Evolutionary conservation across 2,888 invertebrate species (phyloP).

Genomic region (Euzetes globulus): DNA sequence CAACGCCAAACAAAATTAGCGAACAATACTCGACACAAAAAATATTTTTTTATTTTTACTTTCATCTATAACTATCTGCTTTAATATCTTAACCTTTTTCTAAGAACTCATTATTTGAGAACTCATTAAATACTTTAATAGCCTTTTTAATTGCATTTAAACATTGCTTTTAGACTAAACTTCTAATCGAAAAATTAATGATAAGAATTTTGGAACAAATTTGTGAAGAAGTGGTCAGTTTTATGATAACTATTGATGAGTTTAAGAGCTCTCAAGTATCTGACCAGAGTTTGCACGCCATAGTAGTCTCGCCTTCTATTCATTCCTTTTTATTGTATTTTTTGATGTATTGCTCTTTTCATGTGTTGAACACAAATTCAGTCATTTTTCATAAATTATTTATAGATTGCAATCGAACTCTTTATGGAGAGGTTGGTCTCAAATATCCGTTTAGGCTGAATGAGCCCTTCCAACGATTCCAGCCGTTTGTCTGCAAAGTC

Average conservation of each 20-base stretch:
- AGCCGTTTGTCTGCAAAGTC: slow-evolving; percentile 71
- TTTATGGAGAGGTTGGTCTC: slow-evolving; percentile 69
- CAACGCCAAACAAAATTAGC: not conserved
- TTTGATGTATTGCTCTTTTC: not conserved
- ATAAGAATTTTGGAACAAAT: not conserved
- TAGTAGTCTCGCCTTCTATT: not conserved
- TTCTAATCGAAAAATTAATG: not conserved
- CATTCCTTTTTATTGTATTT: not conserved
- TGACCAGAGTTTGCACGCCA: not conserved
- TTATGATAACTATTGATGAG: not conserved
- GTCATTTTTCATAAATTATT: slow-evolving; percentile 2
- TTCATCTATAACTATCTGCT: not conserved
- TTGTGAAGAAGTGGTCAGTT: not conserved
- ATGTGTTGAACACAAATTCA: slow-evolving; percentile 5
- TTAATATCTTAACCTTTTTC: not conserved
- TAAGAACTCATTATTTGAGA: not conserved
- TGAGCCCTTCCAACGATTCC: slow-evolving; percentile 63
- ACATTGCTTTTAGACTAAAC: too few species aligned
- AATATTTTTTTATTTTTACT: not conserved
- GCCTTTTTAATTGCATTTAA: too few species aligned
- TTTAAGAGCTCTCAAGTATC: not conserved
- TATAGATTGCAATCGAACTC: slow-evolving; percentile 71
- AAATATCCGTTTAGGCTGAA: slow-evolving; percentile 66
- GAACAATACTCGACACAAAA: not conserved
- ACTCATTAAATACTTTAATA: not conserved